Conservation (phyloP, 1,140 invertebrate species). For the Cydia pomonella region DNA sequence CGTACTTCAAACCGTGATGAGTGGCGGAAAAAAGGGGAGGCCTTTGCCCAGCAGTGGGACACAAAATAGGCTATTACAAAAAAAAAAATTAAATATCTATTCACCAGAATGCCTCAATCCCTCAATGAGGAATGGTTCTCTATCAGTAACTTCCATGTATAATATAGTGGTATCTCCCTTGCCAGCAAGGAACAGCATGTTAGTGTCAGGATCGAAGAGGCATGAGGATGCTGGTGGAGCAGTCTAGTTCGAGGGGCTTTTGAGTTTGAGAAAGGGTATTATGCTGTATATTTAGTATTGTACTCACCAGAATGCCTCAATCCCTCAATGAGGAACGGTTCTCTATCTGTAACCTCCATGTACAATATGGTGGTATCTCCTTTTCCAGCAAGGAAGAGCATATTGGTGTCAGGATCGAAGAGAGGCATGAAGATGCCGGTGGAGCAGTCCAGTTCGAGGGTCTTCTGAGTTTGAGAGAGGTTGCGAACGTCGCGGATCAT, state of each 20-base stretch:
- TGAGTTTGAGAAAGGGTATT: conserved; percentile 87
- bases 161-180: conserved; percentile 94
- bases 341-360: conserved; percentile 91
- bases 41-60: no score
- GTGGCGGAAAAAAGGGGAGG: no score
- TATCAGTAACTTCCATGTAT: conserved; percentile 92
- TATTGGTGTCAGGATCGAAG: conserved; percentile 94
- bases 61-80: no score
- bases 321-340: conserved; percentile 92
- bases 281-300: not conserved
- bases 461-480: conserved; percentile 88
- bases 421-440: conserved; percentile 94
- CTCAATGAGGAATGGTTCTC: conserved; percentile 92
- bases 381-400: conserved; percentile 97
- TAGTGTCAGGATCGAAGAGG: conserved; percentile 94
- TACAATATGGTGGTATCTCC: conserved; percentile 93
- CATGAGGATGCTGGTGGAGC: conserved; percentile 95
- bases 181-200: conserved; percentile 95
- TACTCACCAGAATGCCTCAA: conserved; percentile 85
- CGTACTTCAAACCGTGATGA: no score
- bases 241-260: conserved; percentile 90
- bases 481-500: conserved; percentile 93
- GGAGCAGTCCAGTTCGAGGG: conserved; percentile 92
- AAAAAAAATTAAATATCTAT: no score
- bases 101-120: conserved; percentile 87